Conservation (phyloP, 2,797 vertebrate species). For the Lutjanus argentimaculatus region DNA sequence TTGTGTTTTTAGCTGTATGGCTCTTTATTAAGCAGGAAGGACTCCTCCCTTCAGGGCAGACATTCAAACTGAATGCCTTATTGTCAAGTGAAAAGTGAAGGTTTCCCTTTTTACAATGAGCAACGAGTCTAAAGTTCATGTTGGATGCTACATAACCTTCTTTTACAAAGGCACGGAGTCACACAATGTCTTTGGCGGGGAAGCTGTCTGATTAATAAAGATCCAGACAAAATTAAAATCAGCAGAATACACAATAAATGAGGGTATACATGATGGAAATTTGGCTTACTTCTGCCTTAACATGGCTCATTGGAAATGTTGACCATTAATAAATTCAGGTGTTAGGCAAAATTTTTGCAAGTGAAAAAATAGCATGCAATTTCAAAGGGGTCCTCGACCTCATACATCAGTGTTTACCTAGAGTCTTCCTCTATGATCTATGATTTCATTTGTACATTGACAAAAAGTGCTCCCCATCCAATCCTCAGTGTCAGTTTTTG, state of each 20-base stretch:
- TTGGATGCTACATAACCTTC: not conserved
- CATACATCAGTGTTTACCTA: too few relatives aligned
- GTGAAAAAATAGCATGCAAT: too few relatives aligned
- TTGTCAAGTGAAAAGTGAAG: slow-evolving; percentile 35
- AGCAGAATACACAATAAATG: not conserved
- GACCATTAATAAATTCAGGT: too few relatives aligned
- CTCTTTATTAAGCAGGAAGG: slow-evolving; percentile 45
- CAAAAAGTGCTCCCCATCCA: too few relatives aligned
- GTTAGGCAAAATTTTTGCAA: too few relatives aligned
- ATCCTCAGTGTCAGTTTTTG: too few relatives aligned
- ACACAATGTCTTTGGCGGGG: too few relatives aligned
- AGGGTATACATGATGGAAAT: not conserved
- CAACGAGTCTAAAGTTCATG: not conserved
- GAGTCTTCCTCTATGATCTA: too few relatives aligned
- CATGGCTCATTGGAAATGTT: not conserved
- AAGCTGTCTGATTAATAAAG: not conserved
- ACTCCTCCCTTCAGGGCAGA: slow-evolving; percentile 46
- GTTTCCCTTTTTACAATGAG: slow-evolving; percentile 12
- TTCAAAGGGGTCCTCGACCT: too few relatives aligned
- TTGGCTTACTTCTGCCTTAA: not conserved
- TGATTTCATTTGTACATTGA: too few relatives aligned
- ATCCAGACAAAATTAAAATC: not conserved
- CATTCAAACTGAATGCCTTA: slow-evolving; percentile 33
- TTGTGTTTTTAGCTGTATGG: slow-evolving; percentile 4
- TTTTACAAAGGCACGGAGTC: not conserved